Base-by-base conservation (phyloP, 2,113 vertebrate genomes). In the Crypturellus undulatus region DNA sequence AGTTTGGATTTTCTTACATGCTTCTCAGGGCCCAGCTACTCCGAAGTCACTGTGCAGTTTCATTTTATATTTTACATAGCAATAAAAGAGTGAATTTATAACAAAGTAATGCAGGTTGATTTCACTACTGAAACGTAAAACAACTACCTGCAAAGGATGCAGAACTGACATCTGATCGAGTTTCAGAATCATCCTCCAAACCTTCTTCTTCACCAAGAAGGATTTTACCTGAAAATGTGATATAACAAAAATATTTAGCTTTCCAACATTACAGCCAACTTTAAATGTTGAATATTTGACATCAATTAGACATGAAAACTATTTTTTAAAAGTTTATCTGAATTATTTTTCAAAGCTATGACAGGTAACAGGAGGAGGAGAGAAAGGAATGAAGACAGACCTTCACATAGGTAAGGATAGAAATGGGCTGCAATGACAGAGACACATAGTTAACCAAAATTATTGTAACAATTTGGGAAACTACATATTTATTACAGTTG, bases 101-200 rank as follows among this genome's bases (percentile, higher is more conserved):
- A 45, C 3, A 14, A 1, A 56, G 54, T 22, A 72, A 49, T 22
- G 30, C 8, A 30, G 6, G 26, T 25, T 65, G 45, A 56, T 3
- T 72, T 25, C 43, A 30, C 9, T 24, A 38, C 52, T 62, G 14
- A 65, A 67, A 28, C 62, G 26, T 86, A 70, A 38, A 26, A 3
- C 12, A 54, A 20, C 54, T 96, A 99, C 99, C 99, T 98, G 99
- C 79, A 95, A 99, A 99, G 0, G 98, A 96, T 5, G 98, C 95
- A 59, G 98, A 79, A 10, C 98, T 98, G 92, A 98, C 98, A 64
- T 99, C 99, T 12, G 98, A 98, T 82, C 98, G 98, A 1, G 97
- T 94, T 96, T 99, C 99, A 6, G 98, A 36, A 51, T 99, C 99
- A 72, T 99, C 99, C 79, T 99, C 99, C 80, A 99, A 97, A 43